Evolutionary conservation across 2,113 vertebrate genomes (phyloP).

Genomic region (Forbesichthys papilliferus): DNA sequence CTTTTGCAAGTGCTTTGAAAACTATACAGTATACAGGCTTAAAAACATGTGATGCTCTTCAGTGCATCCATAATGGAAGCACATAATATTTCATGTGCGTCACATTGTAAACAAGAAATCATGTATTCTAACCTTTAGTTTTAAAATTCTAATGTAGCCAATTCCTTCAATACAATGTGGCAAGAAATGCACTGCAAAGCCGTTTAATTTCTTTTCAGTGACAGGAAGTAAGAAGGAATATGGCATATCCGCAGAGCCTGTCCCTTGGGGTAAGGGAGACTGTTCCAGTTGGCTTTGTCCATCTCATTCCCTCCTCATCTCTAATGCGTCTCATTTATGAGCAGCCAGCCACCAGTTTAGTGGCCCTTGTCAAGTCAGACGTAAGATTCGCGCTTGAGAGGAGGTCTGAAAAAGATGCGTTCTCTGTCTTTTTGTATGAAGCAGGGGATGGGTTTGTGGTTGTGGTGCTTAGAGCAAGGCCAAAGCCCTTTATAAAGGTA

Average conservation of each 20-base stretch:
- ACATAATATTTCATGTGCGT: conserved; percentile 16
- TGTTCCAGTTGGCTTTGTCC: conserved; percentile 49
- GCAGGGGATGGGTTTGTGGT: conserved; percentile 17
- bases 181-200: not conserved
- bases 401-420: conserved; percentile 33
- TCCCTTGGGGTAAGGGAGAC: not conserved
- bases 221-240: conserved; percentile 19
- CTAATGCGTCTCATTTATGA: conserved; percentile 31
- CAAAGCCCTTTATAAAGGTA: conserved; percentile 56
- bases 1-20: conserved; percentile 30
- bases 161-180: not conserved
- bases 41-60: conserved; percentile 27
- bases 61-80: not conserved
- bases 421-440: conserved; percentile 30
- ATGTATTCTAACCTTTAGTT: not conserved
- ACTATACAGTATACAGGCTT: conserved; percentile 14
- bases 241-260: not conserved
- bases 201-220: conserved; percentile 10
- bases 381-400: conserved; percentile 36
- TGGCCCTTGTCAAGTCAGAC: conserved; percentile 38
- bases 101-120: not conserved
- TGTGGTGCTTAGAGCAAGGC: conserved; percentile 41
- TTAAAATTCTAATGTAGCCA: not conserved
- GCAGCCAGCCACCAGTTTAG: conserved; percentile 42
- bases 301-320: conserved; percentile 46